These are phyloP conservation scores for Anguilla megastoma DNA, from an alignment of 2,797 vertebrate genomes.

Conservation along the genomic window DNA sequence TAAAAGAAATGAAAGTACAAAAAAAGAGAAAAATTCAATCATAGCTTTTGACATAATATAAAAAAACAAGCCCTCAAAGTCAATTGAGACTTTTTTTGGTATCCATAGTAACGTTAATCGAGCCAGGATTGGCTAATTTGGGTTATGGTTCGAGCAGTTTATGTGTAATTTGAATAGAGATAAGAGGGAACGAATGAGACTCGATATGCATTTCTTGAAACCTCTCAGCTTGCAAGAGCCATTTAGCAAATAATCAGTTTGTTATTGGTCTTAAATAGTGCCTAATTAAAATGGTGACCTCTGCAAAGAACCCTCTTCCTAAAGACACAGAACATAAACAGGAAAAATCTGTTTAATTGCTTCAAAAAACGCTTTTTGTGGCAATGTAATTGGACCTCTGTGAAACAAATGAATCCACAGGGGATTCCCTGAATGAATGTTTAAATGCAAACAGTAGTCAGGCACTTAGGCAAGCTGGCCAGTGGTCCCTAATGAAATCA, in stretches of 20 bases:
- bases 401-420: conserved; percentile 90
- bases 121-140: conserved; percentile 49
- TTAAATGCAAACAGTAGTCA: conserved; percentile 95
- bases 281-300: conserved; percentile 93
- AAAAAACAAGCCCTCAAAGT: conserved; percentile 38
- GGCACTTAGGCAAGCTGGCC: conserved; percentile 75
- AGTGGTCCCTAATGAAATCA: conserved; percentile 86
- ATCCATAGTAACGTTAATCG: conserved; percentile 62
- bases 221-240: conserved; percentile 67
- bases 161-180: conserved; percentile 43
- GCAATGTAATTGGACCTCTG: conserved; percentile 91
- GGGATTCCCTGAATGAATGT: conserved; percentile 92
- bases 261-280: conserved; percentile 90
- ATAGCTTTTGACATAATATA: conserved; percentile 40
- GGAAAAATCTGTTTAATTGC: conserved; percentile 96
- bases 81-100: conserved; percentile 46
- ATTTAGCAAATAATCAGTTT: conserved; percentile 89
- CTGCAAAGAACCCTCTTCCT: conserved; percentile 80
- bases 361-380: conserved; percentile 82
- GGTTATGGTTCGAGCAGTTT: conserved; percentile 51
- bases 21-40: background rate
- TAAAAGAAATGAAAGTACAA: background rate
- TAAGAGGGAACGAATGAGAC: conserved; percentile 46
- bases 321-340: conserved; percentile 94
- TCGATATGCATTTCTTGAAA: conserved; percentile 41